Evolutionary conservation across 2,888 invertebrate species (phyloP), one percentile per base, ranked within the genome.

Genomic region (Gymnocheta viridis): DNA sequence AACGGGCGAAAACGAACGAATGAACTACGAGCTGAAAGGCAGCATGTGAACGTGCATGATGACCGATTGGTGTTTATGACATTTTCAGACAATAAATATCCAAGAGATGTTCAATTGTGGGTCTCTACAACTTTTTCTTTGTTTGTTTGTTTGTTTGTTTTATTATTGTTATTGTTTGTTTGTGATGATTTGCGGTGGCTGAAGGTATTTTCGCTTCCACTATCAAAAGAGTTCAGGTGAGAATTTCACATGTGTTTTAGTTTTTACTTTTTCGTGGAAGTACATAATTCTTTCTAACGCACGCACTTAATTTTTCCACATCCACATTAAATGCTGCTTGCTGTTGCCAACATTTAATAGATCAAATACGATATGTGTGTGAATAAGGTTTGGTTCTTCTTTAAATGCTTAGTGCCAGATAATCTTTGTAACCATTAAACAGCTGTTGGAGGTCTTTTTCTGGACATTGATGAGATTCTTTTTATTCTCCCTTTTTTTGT

Each of bases 51-150:
- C 35, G 44, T 79, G 58, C 58, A 66, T 76, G 67, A 82, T 82
- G 76, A 82, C 74, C 69, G 74, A 82, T 74, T 81, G 81, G 19
- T 76, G 74, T 70, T 76, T 54, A 74, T 82, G 74, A 76, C 81
- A 82, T 82, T 69, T 62, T 51, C 51, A 47, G 54, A 82, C 81
- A 82, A 82, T 82, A 82, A 74, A 81, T 76, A 51, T 82, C 81
- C 69, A 62, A 69, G 62, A 60, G 74, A 44, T 76, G 69, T 35
- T 76, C 74, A 69, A 56, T 76, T 73, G 66, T 73, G 38, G 60
- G 22, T 70, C 69, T 78, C 51, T 62, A 29, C 60, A 67, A 12
- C 56, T 67, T 35, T 41, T 66, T 19, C 41, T 35, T 32, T 64
- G 4, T 27, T 35, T 10, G 19, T 35, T 2, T 35, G n/a, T 17